Evolutionary conservation across 2,797 vertebrate species (phyloP).

Genomic region (Danio kyathit): DNA sequence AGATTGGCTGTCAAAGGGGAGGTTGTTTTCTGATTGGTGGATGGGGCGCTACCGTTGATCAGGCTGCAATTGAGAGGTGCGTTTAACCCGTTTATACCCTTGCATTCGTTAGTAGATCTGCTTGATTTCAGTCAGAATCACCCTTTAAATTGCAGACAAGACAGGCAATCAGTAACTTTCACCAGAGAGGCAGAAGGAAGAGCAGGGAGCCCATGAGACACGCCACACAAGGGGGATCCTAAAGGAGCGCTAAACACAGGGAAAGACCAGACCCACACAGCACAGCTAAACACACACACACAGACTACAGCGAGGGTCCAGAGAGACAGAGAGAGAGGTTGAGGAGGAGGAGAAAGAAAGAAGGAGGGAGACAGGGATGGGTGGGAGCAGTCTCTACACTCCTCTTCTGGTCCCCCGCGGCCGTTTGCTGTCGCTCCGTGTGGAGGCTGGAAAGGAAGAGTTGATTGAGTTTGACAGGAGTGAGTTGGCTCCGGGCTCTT

Average conservation of each 20-base stretch:
- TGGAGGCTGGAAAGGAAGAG: conserved; percentile 62
- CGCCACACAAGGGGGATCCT: conserved; percentile 69
- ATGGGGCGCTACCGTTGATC: conserved; percentile 87
- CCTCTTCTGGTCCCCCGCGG: conserved; percentile 52
- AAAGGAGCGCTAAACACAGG: conserved; percentile 57
- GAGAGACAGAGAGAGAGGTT: conserved; percentile 54
- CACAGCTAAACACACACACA: conserved; percentile 59
- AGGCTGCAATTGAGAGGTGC: conserved; percentile 99
- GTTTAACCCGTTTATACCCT: conserved; percentile 72
- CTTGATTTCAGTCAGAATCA: conserved; percentile 50
- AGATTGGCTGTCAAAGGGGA: conserved; percentile 45
- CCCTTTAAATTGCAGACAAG: conserved; percentile 90
- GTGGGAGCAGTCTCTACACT: conserved; percentile 55
- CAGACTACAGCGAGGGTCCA: conserved; percentile 49
- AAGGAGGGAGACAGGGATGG: conserved; percentile 45
- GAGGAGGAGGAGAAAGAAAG: conserved; percentile 38
- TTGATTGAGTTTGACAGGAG: conserved; percentile 52
- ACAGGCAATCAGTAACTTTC: conserved; percentile 99
- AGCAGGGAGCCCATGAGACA: conserved; percentile 77
- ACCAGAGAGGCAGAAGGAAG: conserved; percentile 86
- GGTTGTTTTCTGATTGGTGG: conserved; percentile 52
- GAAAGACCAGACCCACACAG: conserved; percentile 55
- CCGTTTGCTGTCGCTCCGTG: conserved; percentile 36
- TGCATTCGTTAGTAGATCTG: conserved; percentile 51
- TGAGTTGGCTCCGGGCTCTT: conserved; percentile 29